Evolutionary conservation across 2,113 vertebrate genomes (phyloP).

Genomic region (Pungitius pungitius): DNA sequence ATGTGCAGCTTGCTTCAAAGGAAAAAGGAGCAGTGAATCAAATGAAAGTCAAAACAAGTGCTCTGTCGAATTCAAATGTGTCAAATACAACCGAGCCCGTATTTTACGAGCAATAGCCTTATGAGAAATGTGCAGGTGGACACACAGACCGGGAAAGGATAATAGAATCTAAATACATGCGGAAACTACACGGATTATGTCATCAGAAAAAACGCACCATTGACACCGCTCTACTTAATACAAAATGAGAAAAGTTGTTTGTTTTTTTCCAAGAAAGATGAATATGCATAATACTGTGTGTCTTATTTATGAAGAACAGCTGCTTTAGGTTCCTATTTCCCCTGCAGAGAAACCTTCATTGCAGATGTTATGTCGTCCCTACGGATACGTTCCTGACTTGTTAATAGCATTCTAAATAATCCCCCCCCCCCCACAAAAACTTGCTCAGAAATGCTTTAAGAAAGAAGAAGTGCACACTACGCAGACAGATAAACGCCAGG

Average conservation of each 20-base stretch:
- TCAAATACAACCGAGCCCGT: conserved; percentile 49
- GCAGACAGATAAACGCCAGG: background rate
- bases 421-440: background rate
- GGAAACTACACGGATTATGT: conserved; percentile 11
- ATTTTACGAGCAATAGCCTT: conserved; percentile 28
- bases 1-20: conserved; percentile 14
- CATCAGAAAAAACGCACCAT: conserved; percentile 18
- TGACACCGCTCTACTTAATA: conserved; percentile 26
- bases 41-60: conserved; percentile 30
- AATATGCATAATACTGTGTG: conserved; percentile 4
- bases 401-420: conserved; percentile 57
- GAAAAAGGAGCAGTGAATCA: conserved; percentile 11
- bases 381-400: conserved; percentile 32
- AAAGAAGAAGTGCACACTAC: background rate
- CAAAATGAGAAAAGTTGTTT: conserved; percentile 18
- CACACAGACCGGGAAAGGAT: background rate
- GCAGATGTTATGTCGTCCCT: conserved; percentile 51
- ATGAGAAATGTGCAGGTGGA: conserved; percentile 2
- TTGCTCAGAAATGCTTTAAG: background rate
- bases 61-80: conserved; percentile 22
- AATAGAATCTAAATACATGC: background rate
- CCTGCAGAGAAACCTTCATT: conserved; percentile 38
- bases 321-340: conserved; percentile 23
- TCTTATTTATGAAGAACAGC: conserved; percentile 34
- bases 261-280: background rate